A percentile compares a stretch with the other conserved stretches of the same genome.
Evolutionary conservation across 2,888 invertebrate genomes (phyloP).

Genomic region (Tillus elongatus): DNA sequence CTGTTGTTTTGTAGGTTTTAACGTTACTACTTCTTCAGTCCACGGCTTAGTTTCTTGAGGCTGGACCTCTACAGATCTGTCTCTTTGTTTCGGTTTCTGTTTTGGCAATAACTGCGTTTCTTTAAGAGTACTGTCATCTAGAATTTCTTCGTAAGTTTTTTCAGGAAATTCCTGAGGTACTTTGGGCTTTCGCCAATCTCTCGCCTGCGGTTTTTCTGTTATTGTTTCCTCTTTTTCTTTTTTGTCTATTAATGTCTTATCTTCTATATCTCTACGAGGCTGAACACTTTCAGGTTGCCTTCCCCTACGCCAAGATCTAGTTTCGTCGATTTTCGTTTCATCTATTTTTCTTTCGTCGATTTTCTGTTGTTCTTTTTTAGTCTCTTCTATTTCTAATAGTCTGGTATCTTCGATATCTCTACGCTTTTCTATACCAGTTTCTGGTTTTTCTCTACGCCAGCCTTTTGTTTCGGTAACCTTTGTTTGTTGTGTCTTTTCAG

Average conservation of each 20-base stretch:
- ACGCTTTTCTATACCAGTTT: constrained; percentile 9
- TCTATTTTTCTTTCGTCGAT: constrained; percentile 12
- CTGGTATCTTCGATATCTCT: constrained; percentile 29
- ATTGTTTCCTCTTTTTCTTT: constrained; percentile 25
- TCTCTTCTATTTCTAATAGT: constrained; percentile 25
- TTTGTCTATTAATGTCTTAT: constrained; percentile 40
- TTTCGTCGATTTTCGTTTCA: constrained; percentile 35
- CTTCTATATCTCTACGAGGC: too few species aligned
- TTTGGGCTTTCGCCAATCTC: constrained; percentile 12
- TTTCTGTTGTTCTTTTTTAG: constrained; percentile 18
- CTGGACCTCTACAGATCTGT: not conserved
- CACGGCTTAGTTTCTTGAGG: constrained; percentile 42
- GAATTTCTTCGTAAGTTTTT: too few species aligned
- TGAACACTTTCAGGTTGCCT: constrained; percentile 40
- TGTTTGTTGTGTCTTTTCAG: constrained; percentile 9
- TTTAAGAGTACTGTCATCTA: too few species aligned
- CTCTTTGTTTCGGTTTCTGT: not conserved
- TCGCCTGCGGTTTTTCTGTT: constrained; percentile 48
- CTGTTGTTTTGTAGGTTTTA: constrained; percentile 44
- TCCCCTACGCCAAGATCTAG: constrained; percentile 28
- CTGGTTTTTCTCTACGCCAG: constrained; percentile 32
- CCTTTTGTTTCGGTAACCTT: not conserved
- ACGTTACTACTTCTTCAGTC: constrained; percentile 55
- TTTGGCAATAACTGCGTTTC: not conserved
- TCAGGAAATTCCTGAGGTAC: constrained; percentile 13